phyloP scores from a whole-genome alignment of 2,113 vertebrate genomes.

The Odontophorus gujanensis region DNA sequence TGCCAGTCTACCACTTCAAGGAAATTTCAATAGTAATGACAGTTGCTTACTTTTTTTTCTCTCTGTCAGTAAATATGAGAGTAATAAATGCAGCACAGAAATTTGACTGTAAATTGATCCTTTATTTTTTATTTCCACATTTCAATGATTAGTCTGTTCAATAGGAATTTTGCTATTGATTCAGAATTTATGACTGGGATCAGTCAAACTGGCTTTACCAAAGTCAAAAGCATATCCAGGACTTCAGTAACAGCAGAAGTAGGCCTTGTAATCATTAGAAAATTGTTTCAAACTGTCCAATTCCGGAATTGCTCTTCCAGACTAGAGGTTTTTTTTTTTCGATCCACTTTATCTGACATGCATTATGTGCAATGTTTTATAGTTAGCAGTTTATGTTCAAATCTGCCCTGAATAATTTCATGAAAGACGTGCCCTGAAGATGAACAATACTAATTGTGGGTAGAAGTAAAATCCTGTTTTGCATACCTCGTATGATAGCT shows the following conservation, averaged over 20 bases:
- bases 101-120: neutral
- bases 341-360: neutral
- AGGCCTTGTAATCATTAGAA: neutral
- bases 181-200: neutral
- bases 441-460: neutral
- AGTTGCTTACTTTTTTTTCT: rapidly evolving
- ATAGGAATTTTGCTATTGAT: neutral
- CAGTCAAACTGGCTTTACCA: neutral
- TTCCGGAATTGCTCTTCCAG: neutral
- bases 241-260: neutral
- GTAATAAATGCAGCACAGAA: neutral
- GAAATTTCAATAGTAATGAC: neutral
- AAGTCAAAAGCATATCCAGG: neutral
- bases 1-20: neutral
- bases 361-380: neutral
- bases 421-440: neutral
- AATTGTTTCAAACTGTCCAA: neutral
- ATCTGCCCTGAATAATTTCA: neutral
- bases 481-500: neutral
- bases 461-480: neutral
- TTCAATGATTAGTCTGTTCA: neutral
- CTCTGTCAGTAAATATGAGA: neutral
- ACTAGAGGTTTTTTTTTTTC: neutral
- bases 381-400: neutral
- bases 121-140: neutral